Conservation (phyloP, 2,888 invertebrate genomes). For the Lasius platythorax region DNA sequence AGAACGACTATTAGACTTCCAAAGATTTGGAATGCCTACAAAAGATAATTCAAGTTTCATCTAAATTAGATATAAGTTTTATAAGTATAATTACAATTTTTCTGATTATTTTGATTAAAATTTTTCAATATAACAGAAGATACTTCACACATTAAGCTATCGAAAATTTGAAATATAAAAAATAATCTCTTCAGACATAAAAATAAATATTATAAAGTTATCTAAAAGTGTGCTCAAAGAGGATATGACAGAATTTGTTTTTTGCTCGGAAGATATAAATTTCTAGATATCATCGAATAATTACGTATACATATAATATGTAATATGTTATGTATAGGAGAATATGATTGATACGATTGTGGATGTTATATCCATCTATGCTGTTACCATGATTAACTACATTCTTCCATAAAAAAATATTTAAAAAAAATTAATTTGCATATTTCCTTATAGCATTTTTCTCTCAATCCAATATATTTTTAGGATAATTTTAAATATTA, state of each 20-base stretch:
- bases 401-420: constrained; percentile 34
- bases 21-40: not conserved
- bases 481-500: constrained; percentile 6
- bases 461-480: not conserved
- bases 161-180: constrained; percentile 45
- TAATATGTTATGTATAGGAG: not conserved
- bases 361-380: constrained; percentile 10
- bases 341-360: constrained; percentile 42
- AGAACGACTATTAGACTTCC: not conserved
- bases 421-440: constrained; percentile 10
- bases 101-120: constrained; percentile 39
- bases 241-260: constrained; percentile 33
- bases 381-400: constrained; percentile 14
- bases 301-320: constrained; percentile 15
- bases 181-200: constrained; percentile 45
- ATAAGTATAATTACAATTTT: constrained; percentile 15
- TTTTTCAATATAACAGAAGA: constrained; percentile 28
- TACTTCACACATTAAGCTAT: not conserved
- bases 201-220: constrained; percentile 44
- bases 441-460: constrained; percentile 4
- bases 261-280: constrained; percentile 41
- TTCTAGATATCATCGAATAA: constrained; percentile 16
- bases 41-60: constrained; percentile 26
- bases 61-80: constrained; percentile 8
- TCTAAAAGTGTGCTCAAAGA: constrained; percentile 42